Base-by-base conservation (phyloP, 2,113 vertebrate species). In the Festucalex cinctus region DNA sequence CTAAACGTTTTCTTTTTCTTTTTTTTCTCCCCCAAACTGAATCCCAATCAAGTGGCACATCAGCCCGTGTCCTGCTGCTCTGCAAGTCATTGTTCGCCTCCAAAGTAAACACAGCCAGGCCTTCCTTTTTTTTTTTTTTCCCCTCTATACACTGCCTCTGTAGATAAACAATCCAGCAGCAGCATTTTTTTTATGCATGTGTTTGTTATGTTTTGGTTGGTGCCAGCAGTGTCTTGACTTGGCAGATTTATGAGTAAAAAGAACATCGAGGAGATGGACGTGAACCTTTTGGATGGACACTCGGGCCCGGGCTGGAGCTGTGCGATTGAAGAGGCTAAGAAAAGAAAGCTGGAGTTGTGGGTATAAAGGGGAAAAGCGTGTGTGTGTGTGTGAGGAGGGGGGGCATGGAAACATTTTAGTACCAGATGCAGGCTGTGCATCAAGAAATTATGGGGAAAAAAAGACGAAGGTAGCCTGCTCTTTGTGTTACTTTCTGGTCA, bases 121-220 rank as follows among this genome's bases (percentile, higher is more conserved):
- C 73, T 76, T 80, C 83, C 85, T 87, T 83, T 87, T 80, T 87
- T 83, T 83, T 69, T 49, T 54, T 54, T 53, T 53, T n/a, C n/a
- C n/a, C n/a, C n/a, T n/a, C n/a, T n/a, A n/a, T n/a, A 3, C 24
- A 1, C 51, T 57, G 71, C 77, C 69, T 71, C 53, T 13, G 19
- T 70, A 76, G 88, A 86, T 85, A 85, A 84, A 85, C 58, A 60
- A 37, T 60, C 58, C 58, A 37, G 35, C 35, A 39, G 36, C n/a
- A 32, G 54, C 54, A 57, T 17, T 44, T 46, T 46, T 28, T 61
- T 22, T 7, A 13, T 39, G 19, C 10, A 9, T 54, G 13, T 61
- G 73, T 79, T 77, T 84, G 66, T 81, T 85, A 56, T 80, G 73
- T 76, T 77, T 79, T 71, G 70, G 71, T 83, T 80, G 61, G 73